A percentile compares a stretch with the other conserved stretches of the same genome.
These are phyloP conservation scores for Agrochola circellaris DNA, from an alignment of 2,888 invertebrate species.

Conservation along the genomic window DNA sequence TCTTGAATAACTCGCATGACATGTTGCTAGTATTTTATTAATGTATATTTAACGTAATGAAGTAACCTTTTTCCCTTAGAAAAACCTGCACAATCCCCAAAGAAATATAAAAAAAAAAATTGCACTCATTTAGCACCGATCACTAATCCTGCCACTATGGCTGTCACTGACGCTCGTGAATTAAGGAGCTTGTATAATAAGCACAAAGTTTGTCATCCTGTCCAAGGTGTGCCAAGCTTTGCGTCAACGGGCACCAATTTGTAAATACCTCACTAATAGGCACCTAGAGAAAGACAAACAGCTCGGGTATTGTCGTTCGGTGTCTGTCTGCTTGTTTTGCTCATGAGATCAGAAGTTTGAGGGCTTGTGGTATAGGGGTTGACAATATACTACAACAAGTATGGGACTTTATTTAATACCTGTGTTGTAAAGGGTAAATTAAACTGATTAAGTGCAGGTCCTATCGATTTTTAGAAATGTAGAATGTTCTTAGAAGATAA, in stretches of 20 bases:
- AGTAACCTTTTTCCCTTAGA: background rate
- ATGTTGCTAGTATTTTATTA: background rate
- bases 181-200: constrained; percentile 59
- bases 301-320: constrained; percentile 14
- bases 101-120: background rate
- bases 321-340: constrained; percentile 37
- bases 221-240: constrained; percentile 43
- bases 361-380: constrained; percentile 12
- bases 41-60: background rate
- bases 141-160: constrained; percentile 57
- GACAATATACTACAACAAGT: background rate
- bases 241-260: constrained; percentile 13
- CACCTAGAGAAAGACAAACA: constrained; percentile 41
- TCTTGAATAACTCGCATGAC: background rate
- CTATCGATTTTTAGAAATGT: background rate
- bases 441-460: background rate
- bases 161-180: constrained; percentile 59
- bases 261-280: constrained; percentile 46
- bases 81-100: background rate
- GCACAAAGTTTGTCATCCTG: constrained; percentile 63
- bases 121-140: constrained; percentile 9
- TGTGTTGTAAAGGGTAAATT: background rate
- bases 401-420: background rate
- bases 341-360: constrained; percentile 39
- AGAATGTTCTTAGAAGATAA: background rate